Base-by-base conservation (phyloP, 2,888 invertebrate species). In the Nemapogon koenigi region DNA sequence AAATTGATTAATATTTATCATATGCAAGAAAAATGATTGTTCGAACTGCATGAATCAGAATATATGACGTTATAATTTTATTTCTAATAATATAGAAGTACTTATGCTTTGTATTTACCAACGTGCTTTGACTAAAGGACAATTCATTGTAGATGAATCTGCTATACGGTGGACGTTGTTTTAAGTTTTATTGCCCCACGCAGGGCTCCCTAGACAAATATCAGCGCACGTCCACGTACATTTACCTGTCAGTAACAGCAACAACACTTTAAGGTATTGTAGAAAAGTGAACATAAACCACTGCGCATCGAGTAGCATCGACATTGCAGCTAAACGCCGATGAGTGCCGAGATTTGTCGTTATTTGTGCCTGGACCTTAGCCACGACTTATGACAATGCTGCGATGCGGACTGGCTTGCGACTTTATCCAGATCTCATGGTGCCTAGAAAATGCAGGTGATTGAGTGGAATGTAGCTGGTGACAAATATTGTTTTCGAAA, bases 121-220 rank as follows among this genome's bases (percentile, higher is more conserved):
- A n/a, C n/a, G n/a, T n/a, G n/a, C n/a, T 31, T 31, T 31, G n/a
- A 16, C 11, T 7, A 16, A 16, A 31, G 16, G 17, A 31, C 31
- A 31, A 14, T 16, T 10, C 11, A n/a, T 31, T 17, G 4, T 3
- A 31, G 31, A 31, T 31, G 16, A 14, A 31, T 31, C 31, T 31
- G 31, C 15, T 4, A n/a, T 19, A 17, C 32, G 17, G 33, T 19
- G 19, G 33, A 33, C 33, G 19, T 33, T 33, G 14, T 22, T 19
- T 33, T 19, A 33, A 33, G 33, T 33, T 33, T 33, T 33, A 33
- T 43, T 63, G 60, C 69, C 72, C 71, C 70, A 71, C 70, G 70
- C 71, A 62, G 62, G 46, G 62, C 47, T 51, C 57, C 64, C 33
- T 72, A 73, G 73, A 73, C 75, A 78, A 73, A 76, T 73, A 73